Percentiles rank a stretch among this genome's conserved stretches.
phyloP scores from a whole-genome alignment of 2,113 vertebrate species.

The Hemibagrus wyckioides region DNA sequence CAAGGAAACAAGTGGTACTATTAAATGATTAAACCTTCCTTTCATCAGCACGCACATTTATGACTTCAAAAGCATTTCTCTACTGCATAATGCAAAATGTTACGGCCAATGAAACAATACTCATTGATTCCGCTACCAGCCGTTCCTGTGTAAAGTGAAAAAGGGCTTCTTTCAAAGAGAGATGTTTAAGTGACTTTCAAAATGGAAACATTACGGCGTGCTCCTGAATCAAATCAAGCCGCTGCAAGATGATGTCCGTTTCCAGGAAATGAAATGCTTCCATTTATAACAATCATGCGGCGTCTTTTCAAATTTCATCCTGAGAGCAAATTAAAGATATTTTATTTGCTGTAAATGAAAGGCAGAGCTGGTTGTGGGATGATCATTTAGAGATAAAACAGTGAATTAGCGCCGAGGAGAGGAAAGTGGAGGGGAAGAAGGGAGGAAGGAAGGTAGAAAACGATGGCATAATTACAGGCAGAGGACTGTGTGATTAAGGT shows the following conservation, averaged over 20 bases:
- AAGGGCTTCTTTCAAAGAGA: slow-evolving; percentile 20
- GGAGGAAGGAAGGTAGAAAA: slow-evolving; percentile 27
- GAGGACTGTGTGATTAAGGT: slow-evolving; percentile 36
- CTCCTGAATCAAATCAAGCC: slow-evolving; percentile 43
- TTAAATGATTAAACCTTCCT: slow-evolving; percentile 47
- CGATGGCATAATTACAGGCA: slow-evolving; percentile 47
- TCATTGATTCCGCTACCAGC: slow-evolving; percentile 7
- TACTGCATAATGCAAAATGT: slow-evolving; percentile 42
- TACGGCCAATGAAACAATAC: slow-evolving; percentile 44
- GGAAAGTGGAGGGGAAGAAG: not conserved
- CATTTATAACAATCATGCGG: slow-evolving; percentile 44
- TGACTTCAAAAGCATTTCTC: slow-evolving; percentile 48
- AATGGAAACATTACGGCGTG: slow-evolving; percentile 35
- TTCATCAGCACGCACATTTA: slow-evolving; percentile 32
- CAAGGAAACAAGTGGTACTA: slow-evolving; percentile 53
- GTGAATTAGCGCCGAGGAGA: slow-evolving; percentile 8
- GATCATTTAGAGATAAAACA: slow-evolving; percentile 43
- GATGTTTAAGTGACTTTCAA: slow-evolving; percentile 38
- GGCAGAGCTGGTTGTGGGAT: slow-evolving; percentile 15
- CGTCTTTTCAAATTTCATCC: slow-evolving; percentile 42
- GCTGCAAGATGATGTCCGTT: slow-evolving; percentile 39
- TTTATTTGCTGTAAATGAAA: slow-evolving; percentile 49
- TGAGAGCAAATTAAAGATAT: slow-evolving; percentile 48
- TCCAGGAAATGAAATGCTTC: slow-evolving; percentile 43
- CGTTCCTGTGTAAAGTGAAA: slow-evolving; percentile 8